Evolutionary conservation across 2,888 invertebrate species (phyloP), one percentile per base, ranked within the genome.

Genomic region (Apamea sordens): DNA sequence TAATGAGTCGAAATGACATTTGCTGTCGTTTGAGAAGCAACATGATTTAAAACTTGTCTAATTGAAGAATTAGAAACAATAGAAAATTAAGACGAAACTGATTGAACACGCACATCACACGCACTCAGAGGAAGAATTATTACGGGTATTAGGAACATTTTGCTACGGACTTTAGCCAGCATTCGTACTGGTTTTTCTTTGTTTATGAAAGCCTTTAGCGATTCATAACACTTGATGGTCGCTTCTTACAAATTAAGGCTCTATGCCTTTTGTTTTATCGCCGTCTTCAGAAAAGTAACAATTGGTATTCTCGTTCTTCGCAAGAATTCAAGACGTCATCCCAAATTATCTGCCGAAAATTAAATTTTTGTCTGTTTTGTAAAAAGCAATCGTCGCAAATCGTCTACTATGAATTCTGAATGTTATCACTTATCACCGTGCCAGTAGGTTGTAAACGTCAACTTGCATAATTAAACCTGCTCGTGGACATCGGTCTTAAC

Each of bases 381-480:
- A 67, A 28, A 41, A 41, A 69, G 32, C 32, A n/a, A n/a, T n/a
- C n/a, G n/a, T n/a, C n/a, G n/a, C n/a, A 70, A 70, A n/a, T 69
- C 11, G 11, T 32, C 53, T 47, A 18, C 44, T 59, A 4, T 28
- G 28, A 73, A 68, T 36, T 32, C 59, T 59, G n/a, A 75, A 61
- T 50, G 8, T 70, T 50, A 59, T 18, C 65, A n/a, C 50, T 70
- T 50, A 59, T 18, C 65, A n/a, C 50, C 6, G 18, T 70, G 53
- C 36, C 53, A 67, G 44, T 36, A 8, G 15, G 44, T 69, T 81
- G n/a, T 28, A 41, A 13, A 67, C 44, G 50, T 71, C 44, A 59
- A 44, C 50, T 67, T 76, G 65, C 53, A 53, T 81, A 73, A 74
- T 78, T 50, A 71, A 71, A 74, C 83, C 61, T 44, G 56, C 56